phyloP scores from a whole-genome alignment of 2,888 invertebrate genomes.

The Aphrophora alni region DNA sequence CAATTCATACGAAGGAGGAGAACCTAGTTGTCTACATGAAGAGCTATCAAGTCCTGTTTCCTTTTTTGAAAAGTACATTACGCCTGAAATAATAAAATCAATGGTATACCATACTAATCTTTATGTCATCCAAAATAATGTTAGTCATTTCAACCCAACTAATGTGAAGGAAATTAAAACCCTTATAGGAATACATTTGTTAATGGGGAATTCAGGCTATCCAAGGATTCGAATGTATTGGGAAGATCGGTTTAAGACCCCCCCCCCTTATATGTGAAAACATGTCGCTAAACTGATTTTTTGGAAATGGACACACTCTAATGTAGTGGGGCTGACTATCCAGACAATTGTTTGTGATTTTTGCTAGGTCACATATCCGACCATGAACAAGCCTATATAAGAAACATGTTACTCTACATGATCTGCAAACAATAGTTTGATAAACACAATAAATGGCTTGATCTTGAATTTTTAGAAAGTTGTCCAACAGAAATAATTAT shows the following conservation, averaged over 20 bases:
- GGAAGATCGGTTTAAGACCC: slow-evolving; percentile 41
- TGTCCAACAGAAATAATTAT: too few relatives aligned
- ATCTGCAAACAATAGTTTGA: too few relatives aligned
- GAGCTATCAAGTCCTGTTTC: too few relatives aligned
- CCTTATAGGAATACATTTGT: slow-evolving; percentile 47
- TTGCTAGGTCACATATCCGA: too few relatives aligned
- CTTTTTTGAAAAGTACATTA: not conserved
- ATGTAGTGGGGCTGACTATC: too few relatives aligned
- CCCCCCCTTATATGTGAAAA: slow-evolving; percentile 43
- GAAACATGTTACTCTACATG: too few relatives aligned
- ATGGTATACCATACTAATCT: slow-evolving; percentile 20
- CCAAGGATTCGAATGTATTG: slow-evolving; percentile 48
- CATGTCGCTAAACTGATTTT: slow-evolving; percentile 47
- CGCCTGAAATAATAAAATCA: not conserved
- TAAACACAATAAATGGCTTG: too few relatives aligned
- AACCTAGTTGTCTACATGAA: too few relatives aligned
- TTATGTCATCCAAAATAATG: slow-evolving; percentile 23
- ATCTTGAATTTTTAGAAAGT: too few relatives aligned
- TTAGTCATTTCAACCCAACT: slow-evolving; percentile 10
- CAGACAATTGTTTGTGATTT: too few relatives aligned
- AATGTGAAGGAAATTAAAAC: slow-evolving; percentile 42
- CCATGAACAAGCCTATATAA: too few relatives aligned
- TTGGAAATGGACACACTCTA: too few relatives aligned
- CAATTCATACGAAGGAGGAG: not conserved
- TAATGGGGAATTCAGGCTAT: slow-evolving; percentile 50